A percentile compares a stretch with the other conserved stretches of the same genome.
phyloP scores from a whole-genome alignment of 1,140 invertebrate species.

The Pararge aegeria region DNA sequence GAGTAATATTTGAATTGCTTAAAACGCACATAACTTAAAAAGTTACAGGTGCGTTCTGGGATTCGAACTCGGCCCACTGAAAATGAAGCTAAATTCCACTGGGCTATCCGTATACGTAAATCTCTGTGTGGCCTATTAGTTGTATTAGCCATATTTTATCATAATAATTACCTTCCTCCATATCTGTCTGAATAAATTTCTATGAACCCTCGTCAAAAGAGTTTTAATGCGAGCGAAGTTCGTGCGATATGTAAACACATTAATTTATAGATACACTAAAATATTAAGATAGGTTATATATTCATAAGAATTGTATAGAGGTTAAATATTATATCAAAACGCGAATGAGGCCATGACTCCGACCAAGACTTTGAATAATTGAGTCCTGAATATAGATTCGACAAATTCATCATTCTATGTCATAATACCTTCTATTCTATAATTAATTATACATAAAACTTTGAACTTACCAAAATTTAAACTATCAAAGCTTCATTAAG shows the following conservation, averaged over 20 bases:
- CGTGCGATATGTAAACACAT: not conserved
- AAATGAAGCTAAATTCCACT: too few species aligned
- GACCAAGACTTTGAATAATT: conserved; percentile 40
- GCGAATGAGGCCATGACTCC: not conserved
- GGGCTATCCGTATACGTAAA: too few species aligned
- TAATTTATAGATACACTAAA: not conserved
- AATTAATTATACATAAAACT: too few species aligned
- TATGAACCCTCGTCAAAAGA: not conserved
- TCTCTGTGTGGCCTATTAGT: too few species aligned
- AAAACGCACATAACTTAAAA: too few species aligned
- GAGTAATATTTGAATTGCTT: too few species aligned
- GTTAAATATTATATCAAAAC: not conserved
- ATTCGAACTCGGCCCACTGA: too few species aligned
- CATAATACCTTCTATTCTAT: conserved; percentile 21
- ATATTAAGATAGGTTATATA: too few species aligned
- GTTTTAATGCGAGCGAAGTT: not conserved
- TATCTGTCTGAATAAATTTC: not conserved
- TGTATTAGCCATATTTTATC: not conserved
- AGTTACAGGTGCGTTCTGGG: too few species aligned
- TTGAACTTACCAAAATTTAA: too few species aligned
- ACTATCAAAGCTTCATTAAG: too few species aligned
- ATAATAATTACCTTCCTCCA: not conserved
- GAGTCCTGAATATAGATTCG: conserved; percentile 5
- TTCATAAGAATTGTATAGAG: too few species aligned
- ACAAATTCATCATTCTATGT: conserved; percentile 6